A percentile compares a stretch with the other conserved stretches of the same genome.
Conservation (phyloP, 2,888 invertebrate genomes). For the Dryadula phaetusa region DNA sequence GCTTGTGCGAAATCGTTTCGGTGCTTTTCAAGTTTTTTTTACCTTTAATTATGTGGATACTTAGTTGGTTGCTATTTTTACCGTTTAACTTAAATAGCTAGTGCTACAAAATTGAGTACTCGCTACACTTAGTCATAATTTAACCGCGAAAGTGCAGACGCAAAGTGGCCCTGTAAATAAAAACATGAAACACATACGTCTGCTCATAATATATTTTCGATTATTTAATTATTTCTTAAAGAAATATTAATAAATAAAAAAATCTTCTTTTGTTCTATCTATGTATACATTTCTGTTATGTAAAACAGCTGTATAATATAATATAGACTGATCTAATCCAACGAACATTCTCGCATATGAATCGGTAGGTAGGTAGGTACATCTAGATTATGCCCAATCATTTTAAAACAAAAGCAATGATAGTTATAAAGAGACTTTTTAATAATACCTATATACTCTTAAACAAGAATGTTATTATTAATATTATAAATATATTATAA, state of each 20-base stretch:
- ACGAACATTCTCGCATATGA: neutral
- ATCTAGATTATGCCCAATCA: neutral
- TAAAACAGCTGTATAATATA: neutral
- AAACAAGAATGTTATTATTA: no score
- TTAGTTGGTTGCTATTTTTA: slow-evolving; percentile 46
- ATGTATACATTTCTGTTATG: neutral
- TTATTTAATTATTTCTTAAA: neutral
- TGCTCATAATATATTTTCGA: neutral
- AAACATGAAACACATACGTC: neutral
- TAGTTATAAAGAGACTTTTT: no score
- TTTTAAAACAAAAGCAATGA: neutral
- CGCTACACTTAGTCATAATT: slow-evolving; percentile 35
- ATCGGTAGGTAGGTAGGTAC: no score
- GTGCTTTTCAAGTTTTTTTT: slow-evolving; percentile 47
- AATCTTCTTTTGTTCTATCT: neutral
- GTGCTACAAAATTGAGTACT: slow-evolving; percentile 45
- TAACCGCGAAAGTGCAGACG: slow-evolving; percentile 22
- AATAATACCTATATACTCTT: no score
- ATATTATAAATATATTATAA: neutral
- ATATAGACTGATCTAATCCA: neutral
- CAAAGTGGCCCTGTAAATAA: slow-evolving; percentile 12
- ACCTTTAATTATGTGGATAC: slow-evolving; percentile 46
- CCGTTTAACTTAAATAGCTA: slow-evolving; percentile 45
- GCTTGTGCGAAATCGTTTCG: slow-evolving; percentile 50
- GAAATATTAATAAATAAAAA: neutral